phyloP scores from a whole-genome alignment of 2,888 invertebrate species.

The Drosophila colorata region DNA sequence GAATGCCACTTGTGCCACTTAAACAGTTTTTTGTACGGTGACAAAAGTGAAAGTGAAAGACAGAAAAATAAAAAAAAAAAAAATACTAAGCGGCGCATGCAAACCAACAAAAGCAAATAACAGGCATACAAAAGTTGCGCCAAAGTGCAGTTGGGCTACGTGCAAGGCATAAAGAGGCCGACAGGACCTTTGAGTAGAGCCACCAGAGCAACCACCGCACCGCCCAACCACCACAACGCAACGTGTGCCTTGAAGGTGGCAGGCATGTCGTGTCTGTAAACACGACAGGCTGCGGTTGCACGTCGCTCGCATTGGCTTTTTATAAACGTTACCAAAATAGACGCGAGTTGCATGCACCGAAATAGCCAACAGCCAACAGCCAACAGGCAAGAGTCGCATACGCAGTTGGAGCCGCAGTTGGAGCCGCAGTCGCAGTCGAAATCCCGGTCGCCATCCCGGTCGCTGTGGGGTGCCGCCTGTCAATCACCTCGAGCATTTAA shows the following conservation, averaged over 20 bases:
- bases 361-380: conserved; percentile 47
- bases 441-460: neutral
- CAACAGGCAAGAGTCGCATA: conserved; percentile 5
- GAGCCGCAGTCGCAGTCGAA: conserved; percentile 15
- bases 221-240: conserved; percentile 11
- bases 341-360: conserved; percentile 69
- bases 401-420: conserved; percentile 13
- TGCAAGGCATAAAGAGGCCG: conserved; percentile 56
- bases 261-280: conserved; percentile 66
- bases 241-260: conserved; percentile 37
- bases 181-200: conserved; percentile 12
- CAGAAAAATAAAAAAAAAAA: conserved; percentile 13
- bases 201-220: conserved; percentile 6
- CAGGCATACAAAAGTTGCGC: conserved; percentile 33
- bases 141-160: conserved; percentile 57
- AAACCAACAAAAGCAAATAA: conserved; percentile 43
- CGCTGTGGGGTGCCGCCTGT: conserved; percentile 49
- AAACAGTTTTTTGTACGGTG: conserved; percentile 41
- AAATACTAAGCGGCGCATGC: conserved; percentile 18
- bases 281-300: conserved; percentile 71
- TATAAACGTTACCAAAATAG: conserved; percentile 64
- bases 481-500: conserved; percentile 70
- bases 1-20: conserved; percentile 44
- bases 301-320: conserved; percentile 43
- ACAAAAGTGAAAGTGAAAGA: conserved; percentile 29